Evolutionary conservation across 35 echinoderm and acorn worm species (phyloP).

Genomic region (Strongylocentrotus purpuratus): DNA sequence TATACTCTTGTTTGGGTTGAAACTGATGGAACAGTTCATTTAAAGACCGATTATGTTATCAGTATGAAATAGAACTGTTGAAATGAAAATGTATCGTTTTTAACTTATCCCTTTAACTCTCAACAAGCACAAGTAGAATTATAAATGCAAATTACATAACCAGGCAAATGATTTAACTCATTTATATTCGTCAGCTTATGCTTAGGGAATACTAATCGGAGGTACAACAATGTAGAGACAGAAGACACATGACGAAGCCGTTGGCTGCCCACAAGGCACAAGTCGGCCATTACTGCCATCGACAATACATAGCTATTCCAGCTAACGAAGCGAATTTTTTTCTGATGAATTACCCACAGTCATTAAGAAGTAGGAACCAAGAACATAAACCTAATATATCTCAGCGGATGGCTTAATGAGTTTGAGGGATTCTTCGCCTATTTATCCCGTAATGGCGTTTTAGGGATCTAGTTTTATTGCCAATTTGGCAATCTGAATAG

Average conservation of each 20-base stretch:
- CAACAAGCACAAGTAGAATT: background rate
- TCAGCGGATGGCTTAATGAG: background rate
- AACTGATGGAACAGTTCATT: too few relatives aligned
- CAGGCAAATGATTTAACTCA: background rate
- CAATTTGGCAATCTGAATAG: background rate
- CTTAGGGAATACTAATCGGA: too few relatives aligned
- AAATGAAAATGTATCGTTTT: background rate
- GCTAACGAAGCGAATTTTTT: background rate
- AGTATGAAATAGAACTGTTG: background rate
- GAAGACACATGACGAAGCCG: too few relatives aligned
- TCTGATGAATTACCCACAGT: background rate
- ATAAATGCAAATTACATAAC: background rate
- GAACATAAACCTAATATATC: background rate
- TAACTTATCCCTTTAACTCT: background rate
- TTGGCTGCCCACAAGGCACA: too few relatives aligned
- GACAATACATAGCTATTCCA: too few relatives aligned
- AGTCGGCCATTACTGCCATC: too few relatives aligned
- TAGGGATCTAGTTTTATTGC: background rate
- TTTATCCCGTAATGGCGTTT: background rate
- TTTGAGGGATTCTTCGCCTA: background rate
- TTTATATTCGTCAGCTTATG: background rate
- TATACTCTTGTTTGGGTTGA: too few relatives aligned
- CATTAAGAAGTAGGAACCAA: background rate
- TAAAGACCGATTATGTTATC: too few relatives aligned
- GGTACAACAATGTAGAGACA: too few relatives aligned